These are phyloP conservation scores for Cryptotermes secundus DNA, from an alignment of 1,140 invertebrate genomes.

Conservation along the genomic window DNA sequence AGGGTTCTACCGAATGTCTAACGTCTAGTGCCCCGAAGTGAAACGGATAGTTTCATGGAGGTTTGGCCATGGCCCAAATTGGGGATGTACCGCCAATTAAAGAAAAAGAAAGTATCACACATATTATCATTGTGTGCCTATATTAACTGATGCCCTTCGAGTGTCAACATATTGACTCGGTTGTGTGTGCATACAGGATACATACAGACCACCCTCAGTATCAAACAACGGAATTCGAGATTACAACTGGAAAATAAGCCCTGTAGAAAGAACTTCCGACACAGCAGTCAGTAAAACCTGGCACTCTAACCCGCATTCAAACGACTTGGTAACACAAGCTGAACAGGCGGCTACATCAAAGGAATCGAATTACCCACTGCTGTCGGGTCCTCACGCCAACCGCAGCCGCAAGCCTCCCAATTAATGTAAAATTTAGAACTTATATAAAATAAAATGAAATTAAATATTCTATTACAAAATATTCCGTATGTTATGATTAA, in stretches of 20 bases:
- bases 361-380: background rate
- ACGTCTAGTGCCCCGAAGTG: too few species aligned
- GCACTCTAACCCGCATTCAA: background rate
- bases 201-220: background rate
- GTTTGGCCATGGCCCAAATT: too few species aligned
- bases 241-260: background rate
- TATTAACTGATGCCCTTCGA: too few species aligned
- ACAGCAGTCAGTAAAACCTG: background rate
- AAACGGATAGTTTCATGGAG: too few species aligned
- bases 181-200: too few species aligned
- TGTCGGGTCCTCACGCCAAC: background rate
- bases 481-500: background rate
- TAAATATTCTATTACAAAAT: constrained; percentile 3
- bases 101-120: too few species aligned
- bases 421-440: constrained; percentile 19
- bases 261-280: background rate
- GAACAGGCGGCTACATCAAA: constrained; percentile 8
- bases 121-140: too few species aligned
- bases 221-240: background rate
- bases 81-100: too few species aligned
- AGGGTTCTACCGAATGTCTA: too few species aligned
- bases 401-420: background rate
- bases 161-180: too few species aligned
- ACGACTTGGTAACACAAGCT: background rate
- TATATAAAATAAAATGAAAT: constrained; percentile 2